Evolutionary conservation across 1,140 invertebrate species (phyloP), one percentile per base, ranked within the genome.

Genomic region (Neelides sp.): DNA sequence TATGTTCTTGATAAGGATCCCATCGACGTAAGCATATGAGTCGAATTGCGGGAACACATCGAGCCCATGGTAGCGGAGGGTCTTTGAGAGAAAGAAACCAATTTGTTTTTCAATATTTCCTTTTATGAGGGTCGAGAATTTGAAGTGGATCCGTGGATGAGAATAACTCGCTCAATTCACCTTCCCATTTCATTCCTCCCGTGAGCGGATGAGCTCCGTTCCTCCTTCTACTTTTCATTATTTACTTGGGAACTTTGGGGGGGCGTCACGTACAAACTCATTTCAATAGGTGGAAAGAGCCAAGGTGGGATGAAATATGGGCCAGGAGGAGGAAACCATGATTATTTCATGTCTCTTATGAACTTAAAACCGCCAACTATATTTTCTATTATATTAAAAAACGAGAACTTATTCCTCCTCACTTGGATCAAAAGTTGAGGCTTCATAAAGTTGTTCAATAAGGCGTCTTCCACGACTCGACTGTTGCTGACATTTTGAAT

Each of bases 31-130:
- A 62, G 80, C 82, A 57, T 79, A 78, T 0, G 82, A 84, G 67
- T 93, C 90, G 52, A 78, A 76, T 50, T 80, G 78, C 0, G 89
- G 89, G 66, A 93, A 94, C n/a, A 94, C 70, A 65, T 92, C 87
- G 30, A 90, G 78, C n/a, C 86, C 86, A 4, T 77, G 74, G 26
- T 70, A 69, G 52, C 75, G 74, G 68, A 88, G 72, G 52, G 78
- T 74, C 82, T 85, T 63, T 7, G 65, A 62, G 47, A 20, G 48
- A 44, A 53, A 50, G 27, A 36, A 42, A 51, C n/a, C 22, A 40
- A 42, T 12, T 13, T 27, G 10, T 12, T 32, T 37, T 27, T 27
- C n/a, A n/a, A n/a, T n/a, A n/a, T n/a, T n/a, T n/a, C n/a, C n/a
- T n/a, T 34, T 10, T 34, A 10, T 34, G 8, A 34, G n/a, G 30